Conservation (phyloP, 2,113 vertebrate genomes). For the Callocephalon fimbriatum region DNA sequence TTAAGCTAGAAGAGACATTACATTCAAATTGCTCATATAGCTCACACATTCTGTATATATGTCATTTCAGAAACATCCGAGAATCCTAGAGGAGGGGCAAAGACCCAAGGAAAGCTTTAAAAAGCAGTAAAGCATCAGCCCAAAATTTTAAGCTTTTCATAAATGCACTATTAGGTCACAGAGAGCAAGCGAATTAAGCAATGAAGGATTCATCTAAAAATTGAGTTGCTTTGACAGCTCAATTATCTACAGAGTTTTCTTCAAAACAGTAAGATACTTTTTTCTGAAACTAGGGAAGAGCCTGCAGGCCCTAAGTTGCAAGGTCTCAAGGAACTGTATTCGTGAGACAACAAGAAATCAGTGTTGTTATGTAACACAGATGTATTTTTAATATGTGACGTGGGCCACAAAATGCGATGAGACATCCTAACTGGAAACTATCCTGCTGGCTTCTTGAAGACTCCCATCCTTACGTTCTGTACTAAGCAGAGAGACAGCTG, state of each 20-base stretch:
- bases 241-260: not conserved
- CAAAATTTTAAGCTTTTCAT: not conserved
- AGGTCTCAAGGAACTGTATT: not conserved
- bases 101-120: not conserved
- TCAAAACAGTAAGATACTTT: not conserved
- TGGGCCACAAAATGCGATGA: not conserved
- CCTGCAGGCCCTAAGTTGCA: not conserved
- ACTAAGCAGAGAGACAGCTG: not conserved
- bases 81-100: not conserved
- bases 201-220: not conserved
- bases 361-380: not conserved
- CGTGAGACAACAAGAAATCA: not conserved
- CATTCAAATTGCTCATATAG: not conserved
- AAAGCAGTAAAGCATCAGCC: not conserved
- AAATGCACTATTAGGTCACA: not conserved
- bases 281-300: not conserved
- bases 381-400: not conserved
- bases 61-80: not conserved
- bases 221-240: not conserved
- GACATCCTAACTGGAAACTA: not conserved
- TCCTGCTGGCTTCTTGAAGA: not conserved
- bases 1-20: conserved; percentile 19
- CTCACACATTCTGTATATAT: not conserved
- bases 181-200: not conserved
- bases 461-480: not conserved